Conservation (phyloP, 2,797 vertebrate genomes). For the Sebastes cheni region DNA sequence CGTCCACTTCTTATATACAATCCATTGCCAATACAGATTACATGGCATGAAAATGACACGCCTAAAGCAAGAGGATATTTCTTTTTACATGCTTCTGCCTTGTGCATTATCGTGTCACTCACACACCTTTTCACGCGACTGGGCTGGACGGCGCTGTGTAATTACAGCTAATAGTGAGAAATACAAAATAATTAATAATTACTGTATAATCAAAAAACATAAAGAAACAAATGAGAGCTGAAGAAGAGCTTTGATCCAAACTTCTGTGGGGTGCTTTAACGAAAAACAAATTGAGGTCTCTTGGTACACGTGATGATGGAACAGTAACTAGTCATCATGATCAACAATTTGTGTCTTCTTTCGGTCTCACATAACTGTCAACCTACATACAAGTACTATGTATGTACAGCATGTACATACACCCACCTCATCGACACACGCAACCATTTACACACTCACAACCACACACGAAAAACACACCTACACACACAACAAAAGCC, state of each 20-base stretch:
- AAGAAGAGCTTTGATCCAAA: slow-evolving; percentile 29
- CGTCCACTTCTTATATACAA: too few species aligned
- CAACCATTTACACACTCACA: not conserved
- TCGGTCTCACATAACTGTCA: slow-evolving; percentile 5
- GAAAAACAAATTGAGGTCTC: slow-evolving; percentile 5
- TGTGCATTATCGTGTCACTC: too few species aligned
- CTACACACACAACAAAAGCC: not conserved
- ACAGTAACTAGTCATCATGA: slow-evolving; percentile 20
- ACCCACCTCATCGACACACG: not conserved
- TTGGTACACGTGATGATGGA: not conserved
- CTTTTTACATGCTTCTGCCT: fast-evolving
- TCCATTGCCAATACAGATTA: not conserved
- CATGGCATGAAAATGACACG: not conserved
- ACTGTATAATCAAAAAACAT: slow-evolving; percentile 37
- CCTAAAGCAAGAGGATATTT: not conserved
- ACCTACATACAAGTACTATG: not conserved
- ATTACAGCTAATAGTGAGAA: slow-evolving; percentile 36
- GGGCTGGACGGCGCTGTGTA: not conserved
- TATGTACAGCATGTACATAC: slow-evolving; percentile 1
- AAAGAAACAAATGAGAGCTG: slow-evolving; percentile 23
- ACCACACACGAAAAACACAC: not conserved
- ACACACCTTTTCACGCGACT: not conserved
- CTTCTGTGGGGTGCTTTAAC: not conserved
- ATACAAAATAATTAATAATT: slow-evolving; percentile 42
- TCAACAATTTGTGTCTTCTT: slow-evolving; percentile 11